Evolutionary conservation across 2,113 vertebrate species (phyloP), one percentile per base, ranked within the genome.

Genomic region (Hemibagrus wyckioides): DNA sequence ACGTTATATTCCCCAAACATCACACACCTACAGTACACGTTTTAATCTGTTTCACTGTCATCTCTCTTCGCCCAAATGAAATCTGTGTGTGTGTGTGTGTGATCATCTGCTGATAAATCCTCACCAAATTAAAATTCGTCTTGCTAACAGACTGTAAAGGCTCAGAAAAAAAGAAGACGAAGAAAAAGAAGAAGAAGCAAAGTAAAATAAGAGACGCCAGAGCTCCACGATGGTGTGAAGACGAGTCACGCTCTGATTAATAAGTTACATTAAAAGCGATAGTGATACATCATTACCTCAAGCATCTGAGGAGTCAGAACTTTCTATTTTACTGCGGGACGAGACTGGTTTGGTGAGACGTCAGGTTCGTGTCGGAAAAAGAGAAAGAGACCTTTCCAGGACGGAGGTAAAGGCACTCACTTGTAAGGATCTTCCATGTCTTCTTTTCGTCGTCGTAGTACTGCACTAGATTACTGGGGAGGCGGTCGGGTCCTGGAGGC

Each of bases 361-460:
- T 91, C 71, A 89, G 90, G 90, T 92, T 90, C 87, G 90, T 81
- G 91, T 90, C 48, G 88, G 91, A 92, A 91, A 92, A 91, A 92
- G 93, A 75, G 93, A 93, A 75, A 80, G 81, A 50, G 54, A 54
- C 56, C 25, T 76, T n/a, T 61, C 41, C 15, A 76, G 73, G 75
- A 79, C 9, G 15, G 80, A 82, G 52, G 75, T 83, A 44, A 39
- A 75, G 17, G 80, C 13, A 97, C 98, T 97, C 96, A 99, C 98
- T 98, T 94, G 98, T 99, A 93, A 99, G 97, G 94, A 99, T 99
- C 96, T 99, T 99, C 98, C 98, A 99, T 0, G 98, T 99, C 96
- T 99, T 99, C 96, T 99, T 99, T 93, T 99, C 98, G 82, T 99
- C 98, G 63, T 99, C 98, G 33, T 99, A 99, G 95, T 99, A 99